Percentiles rank a stretch among this genome's conserved stretches.
Evolutionary conservation across 1,140 invertebrate species (phyloP).

Genomic region (Cotesia vestalis): DNA sequence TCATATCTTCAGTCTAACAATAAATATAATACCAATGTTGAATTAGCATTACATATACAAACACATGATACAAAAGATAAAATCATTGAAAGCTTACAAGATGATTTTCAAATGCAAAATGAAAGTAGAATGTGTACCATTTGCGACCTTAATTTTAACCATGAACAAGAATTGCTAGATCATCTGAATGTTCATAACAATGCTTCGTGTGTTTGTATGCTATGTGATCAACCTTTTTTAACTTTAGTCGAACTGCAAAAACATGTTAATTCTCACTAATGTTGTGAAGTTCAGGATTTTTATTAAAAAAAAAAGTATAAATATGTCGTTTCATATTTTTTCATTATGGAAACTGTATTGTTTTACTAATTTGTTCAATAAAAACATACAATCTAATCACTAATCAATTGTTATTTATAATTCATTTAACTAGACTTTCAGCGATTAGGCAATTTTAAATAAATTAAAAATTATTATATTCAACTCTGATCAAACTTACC

Average conservation of each 20-base stretch:
- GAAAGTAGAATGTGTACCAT: conserved; percentile 47
- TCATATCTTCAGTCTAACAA: conserved; percentile 54
- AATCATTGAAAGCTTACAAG: conserved; percentile 57
- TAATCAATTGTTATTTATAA: too few species aligned
- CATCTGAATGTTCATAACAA: conserved; percentile 56
- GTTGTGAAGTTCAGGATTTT: too few species aligned
- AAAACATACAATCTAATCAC: too few species aligned
- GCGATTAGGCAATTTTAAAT: too few species aligned
- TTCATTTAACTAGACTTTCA: too few species aligned
- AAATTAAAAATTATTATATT: too few species aligned
- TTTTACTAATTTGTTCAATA: too few species aligned
- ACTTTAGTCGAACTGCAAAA: conserved; percentile 54
- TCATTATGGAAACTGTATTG: too few species aligned
- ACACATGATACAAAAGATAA: conserved; percentile 58
- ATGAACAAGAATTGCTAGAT: conserved; percentile 50
- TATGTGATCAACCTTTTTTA: conserved; percentile 58
- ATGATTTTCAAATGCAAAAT: conserved; percentile 38
- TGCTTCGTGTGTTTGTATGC: conserved; percentile 53
- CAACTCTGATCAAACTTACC: too few species aligned
- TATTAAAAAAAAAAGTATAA: too few species aligned
- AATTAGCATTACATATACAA: conserved; percentile 58
- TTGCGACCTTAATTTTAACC: conserved; percentile 53
- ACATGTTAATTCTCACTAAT: conserved; percentile 57
- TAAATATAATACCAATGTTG: conserved; percentile 51
- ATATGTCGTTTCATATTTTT: too few species aligned